These are phyloP conservation scores for Xanthorhoe spadicearia DNA, from an alignment of 2,888 invertebrate species.

Conservation along the genomic window DNA sequence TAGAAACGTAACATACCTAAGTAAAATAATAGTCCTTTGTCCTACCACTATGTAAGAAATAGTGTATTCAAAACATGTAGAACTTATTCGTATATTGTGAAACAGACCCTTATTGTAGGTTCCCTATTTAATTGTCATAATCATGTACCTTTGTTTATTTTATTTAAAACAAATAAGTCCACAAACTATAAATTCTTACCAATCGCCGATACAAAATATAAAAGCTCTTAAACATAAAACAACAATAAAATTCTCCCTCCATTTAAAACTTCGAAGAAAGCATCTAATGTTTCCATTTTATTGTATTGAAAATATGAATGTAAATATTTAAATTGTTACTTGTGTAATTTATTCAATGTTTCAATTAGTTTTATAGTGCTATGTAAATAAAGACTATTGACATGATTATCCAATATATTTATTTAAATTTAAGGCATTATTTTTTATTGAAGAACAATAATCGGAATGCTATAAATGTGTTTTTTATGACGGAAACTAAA, in stretches of 20 bases:
- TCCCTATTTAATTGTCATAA: too few relatives aligned
- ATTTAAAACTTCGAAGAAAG: conserved; percentile 31
- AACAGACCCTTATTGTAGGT: too few relatives aligned
- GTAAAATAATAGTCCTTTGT: too few relatives aligned
- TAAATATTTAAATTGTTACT: conserved; percentile 24
- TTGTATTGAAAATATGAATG: conserved; percentile 9
- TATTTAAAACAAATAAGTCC: too few relatives aligned
- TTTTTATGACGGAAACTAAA: conserved; percentile 10
- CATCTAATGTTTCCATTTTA: conserved; percentile 23
- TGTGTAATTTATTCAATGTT: conserved; percentile 27
- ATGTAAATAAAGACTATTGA: conserved; percentile 23
- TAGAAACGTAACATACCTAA: too few relatives aligned
- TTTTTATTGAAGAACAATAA: conserved; percentile 13
- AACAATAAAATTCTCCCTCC: conserved; percentile 34
- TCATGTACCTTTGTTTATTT: too few relatives aligned
- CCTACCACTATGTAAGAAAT: too few relatives aligned
- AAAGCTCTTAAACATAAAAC: conserved; percentile 36
- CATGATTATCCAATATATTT: conserved; percentile 13
- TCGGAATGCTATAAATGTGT: conserved; percentile 9
- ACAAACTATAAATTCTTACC: too few relatives aligned
- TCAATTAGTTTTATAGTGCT: conserved; percentile 27
- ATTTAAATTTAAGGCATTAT: conserved; percentile 10
- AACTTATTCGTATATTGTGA: too few relatives aligned
- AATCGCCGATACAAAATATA: conserved; percentile 30
- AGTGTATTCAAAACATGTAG: too few relatives aligned